Base-by-base conservation (phyloP, 1,140 invertebrate species). In the Drosophila willistoni region DNA sequence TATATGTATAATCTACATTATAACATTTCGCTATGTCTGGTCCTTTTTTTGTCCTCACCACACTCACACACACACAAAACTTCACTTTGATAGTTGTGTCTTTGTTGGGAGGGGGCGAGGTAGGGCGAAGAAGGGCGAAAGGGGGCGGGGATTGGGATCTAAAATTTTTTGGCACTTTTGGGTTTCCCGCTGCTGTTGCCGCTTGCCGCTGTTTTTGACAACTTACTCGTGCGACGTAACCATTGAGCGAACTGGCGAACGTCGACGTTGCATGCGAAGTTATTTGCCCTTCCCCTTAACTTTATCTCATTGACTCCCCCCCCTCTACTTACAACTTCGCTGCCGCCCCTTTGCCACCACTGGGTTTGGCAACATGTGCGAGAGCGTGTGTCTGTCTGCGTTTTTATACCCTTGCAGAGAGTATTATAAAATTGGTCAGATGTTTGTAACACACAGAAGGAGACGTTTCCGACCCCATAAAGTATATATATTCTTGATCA, bases 121-220 rank as follows among this genome's bases (percentile, higher is more conserved):
- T 22, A 1, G 1, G 44, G 25, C n/a, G n/a, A n/a, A n/a, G n/a
- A 29, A 29, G 25, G 25, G 25, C 25, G 25, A 7, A 29, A 2
- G 14, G 44, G 9, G 44, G 14, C 5, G 14, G 44, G 9, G 44
- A 42, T n/a, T 74, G 68, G 72, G 65, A 42, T 29, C 63, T 57
- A 81, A 70, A 62, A 79, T 79, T 85, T 85, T 81, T 85, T 86
- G 68, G 81, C 81, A 78, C 81, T 85, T 47, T 85, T 81, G 64
- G 67, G 77, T 77, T 80, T 77, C 64, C 66, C 67, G 69, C 76
- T 67, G 65, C 34, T 57, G 29, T 19, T 56, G 63, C 14, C 54
- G 17, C 44, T 63, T 63, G 73, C 60, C 67, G 64, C 81, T 84
- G 81, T 71, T 84, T 80, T 78, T 85, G 81, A 85, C 81, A 85